A percentile compares a stretch with the other conserved stretches of the same genome.
These are phyloP conservation scores for Telmatochromis bifrenatus DNA, from an alignment of 2,113 vertebrate genomes.

Conservation along the genomic window DNA sequence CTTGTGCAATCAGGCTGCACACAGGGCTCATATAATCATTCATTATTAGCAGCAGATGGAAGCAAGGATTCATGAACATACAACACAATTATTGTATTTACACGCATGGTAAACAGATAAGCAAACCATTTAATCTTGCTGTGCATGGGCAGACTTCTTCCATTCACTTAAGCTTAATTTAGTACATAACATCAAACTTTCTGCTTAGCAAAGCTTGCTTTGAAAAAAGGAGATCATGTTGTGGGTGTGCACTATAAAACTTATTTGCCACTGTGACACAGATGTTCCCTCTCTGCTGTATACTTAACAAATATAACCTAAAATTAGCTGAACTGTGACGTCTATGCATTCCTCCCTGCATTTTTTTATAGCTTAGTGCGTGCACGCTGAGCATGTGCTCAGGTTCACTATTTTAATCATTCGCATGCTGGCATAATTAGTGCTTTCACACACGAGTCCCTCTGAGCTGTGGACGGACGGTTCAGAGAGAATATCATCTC, in stretches of 20 bases:
- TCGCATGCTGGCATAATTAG: background rate
- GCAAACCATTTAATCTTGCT: background rate
- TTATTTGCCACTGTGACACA: background rate
- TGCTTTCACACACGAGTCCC: background rate
- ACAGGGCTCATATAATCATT: background rate
- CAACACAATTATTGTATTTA: background rate
- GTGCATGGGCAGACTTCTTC: background rate
- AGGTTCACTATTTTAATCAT: background rate
- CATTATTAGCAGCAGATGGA: background rate
- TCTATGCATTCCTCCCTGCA: constrained; percentile 1
- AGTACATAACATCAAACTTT: background rate
- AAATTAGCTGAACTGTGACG: constrained; percentile 16
- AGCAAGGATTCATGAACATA: background rate
- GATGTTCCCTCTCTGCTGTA: background rate
- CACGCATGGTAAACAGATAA: background rate
- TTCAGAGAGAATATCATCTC: background rate
- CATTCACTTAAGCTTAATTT: background rate
- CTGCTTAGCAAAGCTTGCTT: background rate
- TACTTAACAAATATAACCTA: constrained; percentile 14
- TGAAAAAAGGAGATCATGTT: background rate
- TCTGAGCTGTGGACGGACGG: background rate
- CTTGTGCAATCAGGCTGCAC: background rate
- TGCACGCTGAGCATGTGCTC: background rate
- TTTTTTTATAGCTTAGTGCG: background rate
- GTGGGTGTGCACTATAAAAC: background rate